Evolutionary conservation across 2,113 vertebrate species (phyloP).

Genomic region (Rhizomys pruinosus): DNA sequence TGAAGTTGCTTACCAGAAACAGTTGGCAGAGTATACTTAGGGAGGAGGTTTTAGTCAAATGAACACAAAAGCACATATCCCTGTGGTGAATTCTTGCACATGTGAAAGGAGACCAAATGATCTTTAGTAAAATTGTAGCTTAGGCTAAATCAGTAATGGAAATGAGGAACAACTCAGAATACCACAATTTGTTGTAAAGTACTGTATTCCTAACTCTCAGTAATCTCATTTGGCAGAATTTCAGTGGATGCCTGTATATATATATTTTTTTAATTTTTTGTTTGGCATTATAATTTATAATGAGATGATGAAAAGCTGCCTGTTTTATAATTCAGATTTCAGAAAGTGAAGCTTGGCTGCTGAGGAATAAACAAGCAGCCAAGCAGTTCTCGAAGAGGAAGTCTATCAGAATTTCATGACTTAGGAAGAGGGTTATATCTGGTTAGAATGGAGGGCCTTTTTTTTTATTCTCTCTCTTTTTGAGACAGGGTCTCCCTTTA

Average conservation of each 20-base stretch:
- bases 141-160: background rate
- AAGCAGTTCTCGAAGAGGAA: slow-evolving; percentile 25
- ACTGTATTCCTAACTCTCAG: background rate
- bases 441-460: slow-evolving; percentile 47
- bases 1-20: slow-evolving; percentile 82
- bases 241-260: background rate
- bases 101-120: background rate
- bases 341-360: slow-evolving; percentile 50
- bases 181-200: background rate
- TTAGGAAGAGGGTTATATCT: slow-evolving; percentile 40
- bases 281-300: slow-evolving; percentile 22
- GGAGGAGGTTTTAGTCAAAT: slow-evolving; percentile 79
- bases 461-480: too few relatives aligned
- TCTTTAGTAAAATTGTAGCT: background rate
- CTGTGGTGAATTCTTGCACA: background rate
- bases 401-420: background rate
- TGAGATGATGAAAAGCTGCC: background rate
- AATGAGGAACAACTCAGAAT: background rate
- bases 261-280: slow-evolving; percentile 27
- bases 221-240: background rate
- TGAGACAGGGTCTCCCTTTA: too few relatives aligned
- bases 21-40: slow-evolving; percentile 75
- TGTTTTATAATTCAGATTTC: slow-evolving; percentile 44
- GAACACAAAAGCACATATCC: slow-evolving; percentile 81
- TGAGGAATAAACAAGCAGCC: slow-evolving; percentile 37